These are phyloP conservation scores for Dryobotodes eremita DNA, from an alignment of 2,888 invertebrate species.

Conservation along the genomic window DNA sequence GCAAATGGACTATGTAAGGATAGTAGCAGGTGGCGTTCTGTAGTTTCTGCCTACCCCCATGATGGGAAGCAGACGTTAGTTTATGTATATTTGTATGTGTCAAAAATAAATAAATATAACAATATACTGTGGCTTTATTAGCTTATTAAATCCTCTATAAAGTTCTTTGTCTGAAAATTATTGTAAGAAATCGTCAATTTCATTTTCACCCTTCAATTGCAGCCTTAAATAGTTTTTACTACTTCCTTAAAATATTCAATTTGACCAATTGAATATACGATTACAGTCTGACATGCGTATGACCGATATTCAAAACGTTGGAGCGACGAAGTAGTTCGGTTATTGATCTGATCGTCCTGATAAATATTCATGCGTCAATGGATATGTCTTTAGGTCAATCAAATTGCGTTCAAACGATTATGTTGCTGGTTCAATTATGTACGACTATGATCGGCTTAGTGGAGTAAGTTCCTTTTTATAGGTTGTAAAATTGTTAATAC, in stretches of 20 bases:
- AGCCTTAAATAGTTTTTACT: not conserved
- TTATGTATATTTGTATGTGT: not conserved
- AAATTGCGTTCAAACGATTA: slow-evolving; percentile 50
- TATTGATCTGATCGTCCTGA: slow-evolving; percentile 60
- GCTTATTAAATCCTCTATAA: no score
- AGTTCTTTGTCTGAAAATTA: not conserved
- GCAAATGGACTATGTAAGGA: not conserved
- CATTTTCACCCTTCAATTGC: not conserved
- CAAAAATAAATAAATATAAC: not conserved
- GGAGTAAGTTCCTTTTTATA: slow-evolving; percentile 19
- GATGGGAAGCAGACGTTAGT: not conserved
- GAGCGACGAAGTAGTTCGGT: slow-evolving; percentile 36
- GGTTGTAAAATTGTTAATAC: slow-evolving; percentile 13
- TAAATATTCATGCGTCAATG: slow-evolving; percentile 66
- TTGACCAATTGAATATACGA: slow-evolving; percentile 26
- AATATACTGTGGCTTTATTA: not conserved
- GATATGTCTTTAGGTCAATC: slow-evolving; percentile 61
- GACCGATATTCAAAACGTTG: slow-evolving; percentile 30
- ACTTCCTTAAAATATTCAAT: slow-evolving; percentile 3
- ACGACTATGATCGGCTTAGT: slow-evolving; percentile 29
- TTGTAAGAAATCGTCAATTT: no score
- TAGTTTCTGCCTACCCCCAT: not conserved
- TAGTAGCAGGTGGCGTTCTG: not conserved
- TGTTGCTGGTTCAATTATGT: slow-evolving; percentile 41
- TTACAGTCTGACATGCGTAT: slow-evolving; percentile 34